A percentile compares a stretch with the other conserved stretches of the same genome.
phyloP scores from a whole-genome alignment of 2,888 invertebrate species.

The Halictus ligatus region DNA sequence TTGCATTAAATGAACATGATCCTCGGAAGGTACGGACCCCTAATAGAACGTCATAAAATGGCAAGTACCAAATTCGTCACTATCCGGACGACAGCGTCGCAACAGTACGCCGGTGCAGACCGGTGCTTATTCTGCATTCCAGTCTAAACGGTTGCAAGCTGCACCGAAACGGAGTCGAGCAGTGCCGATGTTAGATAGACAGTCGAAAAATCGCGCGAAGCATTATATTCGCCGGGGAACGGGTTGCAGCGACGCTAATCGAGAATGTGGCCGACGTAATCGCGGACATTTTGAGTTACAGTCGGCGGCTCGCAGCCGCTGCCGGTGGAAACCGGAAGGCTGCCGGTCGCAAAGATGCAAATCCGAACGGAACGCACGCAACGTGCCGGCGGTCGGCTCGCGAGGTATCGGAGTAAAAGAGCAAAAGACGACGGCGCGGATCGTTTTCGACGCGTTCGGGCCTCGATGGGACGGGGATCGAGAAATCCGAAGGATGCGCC shows the following conservation, averaged over 20 bases:
- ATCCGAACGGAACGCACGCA: background rate
- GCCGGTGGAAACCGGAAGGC: conserved; percentile 5
- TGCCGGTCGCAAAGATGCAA: background rate
- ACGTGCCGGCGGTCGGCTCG: background rate
- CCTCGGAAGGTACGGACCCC: too few relatives aligned
- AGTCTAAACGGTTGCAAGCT: background rate
- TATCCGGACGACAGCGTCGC: too few relatives aligned
- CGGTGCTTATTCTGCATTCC: background rate
- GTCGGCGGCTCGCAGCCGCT: background rate
- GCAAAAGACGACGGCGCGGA: background rate
- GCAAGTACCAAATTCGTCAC: too few relatives aligned
- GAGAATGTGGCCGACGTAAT: background rate
- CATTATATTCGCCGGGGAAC: background rate
- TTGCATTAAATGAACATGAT: too few relatives aligned
- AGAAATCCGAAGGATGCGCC: conserved; percentile 27
- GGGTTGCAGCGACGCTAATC: conserved; percentile 2
- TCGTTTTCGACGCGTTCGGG: conserved; percentile 33
- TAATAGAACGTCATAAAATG: too few relatives aligned
- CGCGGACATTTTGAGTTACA: background rate
- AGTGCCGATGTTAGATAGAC: background rate
- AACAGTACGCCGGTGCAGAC: too few relatives aligned
- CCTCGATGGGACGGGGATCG: background rate
- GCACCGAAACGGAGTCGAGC: background rate
- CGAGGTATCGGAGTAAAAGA: background rate
- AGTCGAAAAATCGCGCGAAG: background rate